Evolutionary conservation across 1,140 invertebrate genomes (phyloP), one percentile per base, ranked within the genome.

Genomic region (Lineus longissimus): DNA sequence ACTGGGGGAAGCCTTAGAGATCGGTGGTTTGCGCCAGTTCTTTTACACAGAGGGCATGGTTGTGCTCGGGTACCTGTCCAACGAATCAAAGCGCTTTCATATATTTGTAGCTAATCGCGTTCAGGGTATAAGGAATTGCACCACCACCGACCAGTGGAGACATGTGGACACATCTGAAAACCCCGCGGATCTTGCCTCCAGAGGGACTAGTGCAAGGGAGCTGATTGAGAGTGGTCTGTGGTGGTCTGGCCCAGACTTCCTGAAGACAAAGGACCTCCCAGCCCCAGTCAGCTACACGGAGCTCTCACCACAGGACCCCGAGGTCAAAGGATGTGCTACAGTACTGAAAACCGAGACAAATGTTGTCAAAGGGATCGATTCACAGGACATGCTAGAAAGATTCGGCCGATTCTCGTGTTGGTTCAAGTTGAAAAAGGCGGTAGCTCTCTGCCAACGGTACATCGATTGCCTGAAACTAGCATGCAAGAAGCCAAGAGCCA

Each of bases 101-200:
- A 29, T 62, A 30, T 62, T 41, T 57, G 54, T 62, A 2, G 60
- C 61, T 9, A 62, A 56, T 25, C 27, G 61, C 11, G 54, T 62
- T 9, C 25, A 57, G 29, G 17, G 22, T 6, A 62, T 62, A 22
- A 2, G 22, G 4, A 30, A 27, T 7, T 19, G 4, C n/a, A 29
- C 61, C 7, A 7, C n/a, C 17, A 4, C 31, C 7, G 30, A 25
- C 2, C 51, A 62, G 11, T 62, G 61, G 61, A 57, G 17, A n/a
- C 56, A 31, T 33, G 61, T 72, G 1, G n/a, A 27, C 2, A 31
- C 66, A 7, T 17, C 57, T 0, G 36, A 61, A 11, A 70, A 72
- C 55, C 65, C 70, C 22, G 65, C 67, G 2, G 64, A 70, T 47
- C 6, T 62, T 55, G 63, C 65, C 13, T 70, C 65, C 17, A n/a